Base-by-base conservation (phyloP, 2,113 vertebrate species). In the Haemorhous mexicanus region DNA sequence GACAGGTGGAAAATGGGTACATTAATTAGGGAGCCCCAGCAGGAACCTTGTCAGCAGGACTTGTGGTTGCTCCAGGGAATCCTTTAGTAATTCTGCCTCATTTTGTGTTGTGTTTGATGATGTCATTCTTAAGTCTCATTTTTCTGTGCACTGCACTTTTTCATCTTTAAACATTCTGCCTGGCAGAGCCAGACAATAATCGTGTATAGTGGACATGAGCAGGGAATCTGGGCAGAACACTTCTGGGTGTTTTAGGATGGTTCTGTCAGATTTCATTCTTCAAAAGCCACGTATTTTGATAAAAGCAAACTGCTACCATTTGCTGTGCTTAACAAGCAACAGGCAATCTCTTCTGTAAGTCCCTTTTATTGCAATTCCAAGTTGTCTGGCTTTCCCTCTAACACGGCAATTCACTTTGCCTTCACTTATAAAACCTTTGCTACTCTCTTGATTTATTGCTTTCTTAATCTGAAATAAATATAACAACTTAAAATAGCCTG, bases 1-100 rank as follows among this genome's bases (percentile, higher is more conserved):
- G 95, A 95, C 94, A 96, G 95, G 95, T 95, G 93, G 94, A 96
- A 97, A 96, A 96, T 93, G 94, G 95, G 90, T 74, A 93, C 94
- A 93, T 97, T 96, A 96, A 96, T 95, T 96, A 96, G 96, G 85
- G 88, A 95, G 79, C 72, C 93, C 93, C 90, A 93, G 95, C 85
- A 96, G 94, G 90, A 96, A 78, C 1, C 0, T 83, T 96, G 72
- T 85, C 93, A 86, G 90, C 76, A 92, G 93, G 75, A 82, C 87
- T 82, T 79, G 82, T 87, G 74, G 78, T 72, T 96, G 87, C 96
- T 96, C 88, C 79, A 95, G 92, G 93, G 96, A 96, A 97, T 96
- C 92, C 96, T 96, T 92, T 70, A 89, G 83, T 92, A 88, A 89
- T 93, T 96, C 79, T 95, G 82, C 79, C 93, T 83, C 3, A 6